A percentile compares a stretch with the other conserved stretches of the same genome.
Conservation (phyloP, 2,797 vertebrate species). For the Melanotaenia boesemani region DNA sequence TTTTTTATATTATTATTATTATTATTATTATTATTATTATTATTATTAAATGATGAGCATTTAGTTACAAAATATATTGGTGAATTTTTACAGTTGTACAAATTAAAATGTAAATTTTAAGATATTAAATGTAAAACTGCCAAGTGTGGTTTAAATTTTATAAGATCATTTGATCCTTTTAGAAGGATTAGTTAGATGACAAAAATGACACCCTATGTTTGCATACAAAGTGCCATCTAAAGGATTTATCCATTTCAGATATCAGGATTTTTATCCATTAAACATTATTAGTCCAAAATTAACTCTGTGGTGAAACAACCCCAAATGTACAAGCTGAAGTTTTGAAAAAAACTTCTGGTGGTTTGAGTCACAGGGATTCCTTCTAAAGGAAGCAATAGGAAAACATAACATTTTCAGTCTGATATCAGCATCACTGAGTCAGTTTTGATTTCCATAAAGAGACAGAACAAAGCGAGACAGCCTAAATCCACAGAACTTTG, state of each 20-base stretch:
- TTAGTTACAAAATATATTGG: background rate
- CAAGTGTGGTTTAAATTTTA: too few relatives aligned
- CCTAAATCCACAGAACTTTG: background rate
- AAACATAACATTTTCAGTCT: background rate
- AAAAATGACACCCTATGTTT: background rate
- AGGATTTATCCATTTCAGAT: background rate
- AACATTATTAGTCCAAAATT: background rate
- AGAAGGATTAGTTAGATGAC: too few relatives aligned
- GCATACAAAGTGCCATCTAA: background rate
- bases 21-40: background rate
- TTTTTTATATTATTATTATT: too few relatives aligned
- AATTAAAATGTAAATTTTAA: too few relatives aligned
- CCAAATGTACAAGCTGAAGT: background rate
- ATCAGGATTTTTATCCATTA: background rate
- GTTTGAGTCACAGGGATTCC: too few relatives aligned
- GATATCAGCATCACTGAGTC: background rate
- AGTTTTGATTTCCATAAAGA: background rate
- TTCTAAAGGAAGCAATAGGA: background rate
- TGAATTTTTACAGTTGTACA: background rate
- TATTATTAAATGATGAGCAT: background rate
- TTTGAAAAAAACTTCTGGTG: background rate
- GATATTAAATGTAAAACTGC: too few relatives aligned
- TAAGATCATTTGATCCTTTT: too few relatives aligned
- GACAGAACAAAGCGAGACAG: background rate
- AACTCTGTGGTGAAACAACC: background rate